Percentiles rank a stretch among this genome's conserved stretches.
Evolutionary conservation across 2,888 invertebrate species (phyloP).

Genomic region (Melolontha melolontha): DNA sequence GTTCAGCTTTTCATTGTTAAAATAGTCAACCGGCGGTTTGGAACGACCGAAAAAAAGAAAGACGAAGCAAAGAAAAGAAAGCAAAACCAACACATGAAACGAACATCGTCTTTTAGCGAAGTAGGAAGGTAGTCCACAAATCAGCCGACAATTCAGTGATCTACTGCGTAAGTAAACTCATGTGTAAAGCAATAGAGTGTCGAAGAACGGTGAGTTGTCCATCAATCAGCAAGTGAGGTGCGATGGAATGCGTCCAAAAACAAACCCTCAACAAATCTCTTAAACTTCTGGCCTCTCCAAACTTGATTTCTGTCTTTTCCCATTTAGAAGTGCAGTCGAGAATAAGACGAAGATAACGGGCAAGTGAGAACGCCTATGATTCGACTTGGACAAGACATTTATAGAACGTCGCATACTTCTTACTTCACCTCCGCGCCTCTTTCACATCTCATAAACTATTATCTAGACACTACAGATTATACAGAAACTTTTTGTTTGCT

Average conservation of each 20-base stretch:
- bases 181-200: conserved; percentile 28
- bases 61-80: neutral
- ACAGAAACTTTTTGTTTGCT: too few species aligned
- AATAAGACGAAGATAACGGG: conserved; percentile 11
- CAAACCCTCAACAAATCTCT: conserved; percentile 58
- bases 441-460: neutral
- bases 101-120: conserved; percentile 5
- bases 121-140: conserved; percentile 11
- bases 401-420: conserved; percentile 48
- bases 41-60: conserved; percentile 1
- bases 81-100: neutral
- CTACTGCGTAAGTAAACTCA: neutral
- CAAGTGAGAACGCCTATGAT: conserved; percentile 6
- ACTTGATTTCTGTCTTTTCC: conserved; percentile 44
- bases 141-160: conserved; percentile 13
- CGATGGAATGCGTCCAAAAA: conserved; percentile 56
- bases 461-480: too few species aligned
- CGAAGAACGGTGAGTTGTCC: conserved; percentile 43
- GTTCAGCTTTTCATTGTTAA: conserved; percentile 29
- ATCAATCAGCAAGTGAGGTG: conserved; percentile 53
- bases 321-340: conserved; percentile 11
- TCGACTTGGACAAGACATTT: conserved; percentile 41
- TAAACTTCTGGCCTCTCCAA: conserved; percentile 40
- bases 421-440: neutral
- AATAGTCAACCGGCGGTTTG: conserved; percentile 12